These are phyloP conservation scores for Leptura quadrifasciata DNA, from an alignment of 2,888 invertebrate species.

Conservation along the genomic window DNA sequence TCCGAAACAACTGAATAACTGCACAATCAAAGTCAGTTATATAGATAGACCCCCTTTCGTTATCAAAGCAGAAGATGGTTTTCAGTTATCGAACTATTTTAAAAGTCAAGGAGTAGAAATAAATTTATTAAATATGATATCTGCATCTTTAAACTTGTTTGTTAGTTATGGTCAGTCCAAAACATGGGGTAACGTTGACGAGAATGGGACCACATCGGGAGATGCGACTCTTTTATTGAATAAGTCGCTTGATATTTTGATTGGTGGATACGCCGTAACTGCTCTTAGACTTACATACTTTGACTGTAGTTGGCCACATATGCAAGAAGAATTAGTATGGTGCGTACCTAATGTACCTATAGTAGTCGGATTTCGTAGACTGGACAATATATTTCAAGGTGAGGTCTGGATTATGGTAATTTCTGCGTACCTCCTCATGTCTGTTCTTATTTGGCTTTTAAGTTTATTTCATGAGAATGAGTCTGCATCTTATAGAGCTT, in stretches of 20 bases:
- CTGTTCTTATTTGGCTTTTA: slow-evolving; percentile 35
- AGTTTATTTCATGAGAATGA: slow-evolving; percentile 28
- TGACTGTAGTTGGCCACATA: slow-evolving; percentile 38
- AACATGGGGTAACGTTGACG: too few species aligned
- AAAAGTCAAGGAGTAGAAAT: slow-evolving; percentile 10
- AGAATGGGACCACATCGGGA: too few species aligned
- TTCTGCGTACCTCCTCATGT: slow-evolving; percentile 16
- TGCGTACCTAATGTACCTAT: slow-evolving; percentile 43
- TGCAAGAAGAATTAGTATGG: slow-evolving; percentile 38
- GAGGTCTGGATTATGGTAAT: slow-evolving; percentile 4
- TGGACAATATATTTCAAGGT: slow-evolving; percentile 26
- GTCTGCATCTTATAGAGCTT: slow-evolving; percentile 34
- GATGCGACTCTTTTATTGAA: too few species aligned
- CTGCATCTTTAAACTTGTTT: slow-evolving; percentile 18
- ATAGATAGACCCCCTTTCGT: slow-evolving; percentile 54
- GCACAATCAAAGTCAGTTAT: slow-evolving; percentile 49
- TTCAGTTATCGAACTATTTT: slow-evolving; percentile 14
- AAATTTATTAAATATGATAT: slow-evolving; percentile 22
- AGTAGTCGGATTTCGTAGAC: slow-evolving; percentile 32
- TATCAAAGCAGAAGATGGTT: slow-evolving; percentile 30
- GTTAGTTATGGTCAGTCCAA: background rate
- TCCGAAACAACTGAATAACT: slow-evolving; percentile 49
- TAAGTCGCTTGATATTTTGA: slow-evolving; percentile 42
- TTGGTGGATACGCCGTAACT: slow-evolving; percentile 44
- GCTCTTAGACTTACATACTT: slow-evolving; percentile 18